phyloP scores from a whole-genome alignment of 2,797 vertebrate genomes.

The Pseudochirops corinnae region DNA sequence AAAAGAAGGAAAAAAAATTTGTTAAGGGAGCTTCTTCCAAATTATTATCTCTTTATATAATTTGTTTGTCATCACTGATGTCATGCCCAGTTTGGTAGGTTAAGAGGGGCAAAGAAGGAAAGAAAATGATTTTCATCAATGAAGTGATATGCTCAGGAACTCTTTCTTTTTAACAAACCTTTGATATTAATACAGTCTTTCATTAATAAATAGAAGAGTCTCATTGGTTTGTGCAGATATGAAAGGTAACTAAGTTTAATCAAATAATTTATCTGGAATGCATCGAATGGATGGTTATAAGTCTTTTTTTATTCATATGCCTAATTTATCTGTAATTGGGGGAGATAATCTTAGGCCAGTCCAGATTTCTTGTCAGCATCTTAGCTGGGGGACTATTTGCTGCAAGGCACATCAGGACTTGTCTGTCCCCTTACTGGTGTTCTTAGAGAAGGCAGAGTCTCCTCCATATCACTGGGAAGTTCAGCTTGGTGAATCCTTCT shows the following conservation, averaged over 20 bases:
- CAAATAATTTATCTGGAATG: not conserved
- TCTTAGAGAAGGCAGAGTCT: constrained; percentile 62
- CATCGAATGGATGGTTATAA: not conserved
- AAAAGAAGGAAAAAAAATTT: not conserved
- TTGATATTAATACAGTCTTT: not conserved
- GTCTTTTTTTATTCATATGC: not conserved
- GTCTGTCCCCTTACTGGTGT: constrained; percentile 86
- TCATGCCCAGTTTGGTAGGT: not conserved
- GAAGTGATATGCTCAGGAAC: not conserved
- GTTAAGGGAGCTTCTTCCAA: not conserved
- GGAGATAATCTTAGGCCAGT: not conserved
- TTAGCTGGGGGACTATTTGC: constrained; percentile 85
- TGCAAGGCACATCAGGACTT: constrained; percentile 83
- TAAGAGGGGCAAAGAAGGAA: not conserved
- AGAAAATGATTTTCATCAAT: not conserved
- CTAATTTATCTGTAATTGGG: not conserved
- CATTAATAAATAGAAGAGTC: not conserved
- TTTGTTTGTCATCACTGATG: not conserved
- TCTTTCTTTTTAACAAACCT: not conserved
- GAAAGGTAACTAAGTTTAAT: not conserved
- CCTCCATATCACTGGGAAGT: constrained; percentile 61
- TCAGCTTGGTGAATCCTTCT: constrained; percentile 86
- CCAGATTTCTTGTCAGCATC: constrained; percentile 81
- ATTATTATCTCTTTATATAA: not conserved
- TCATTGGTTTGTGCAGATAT: not conserved